These are phyloP conservation scores for Cheilosia pagana DNA, from an alignment of 2,888 invertebrate species.

Conservation along the genomic window DNA sequence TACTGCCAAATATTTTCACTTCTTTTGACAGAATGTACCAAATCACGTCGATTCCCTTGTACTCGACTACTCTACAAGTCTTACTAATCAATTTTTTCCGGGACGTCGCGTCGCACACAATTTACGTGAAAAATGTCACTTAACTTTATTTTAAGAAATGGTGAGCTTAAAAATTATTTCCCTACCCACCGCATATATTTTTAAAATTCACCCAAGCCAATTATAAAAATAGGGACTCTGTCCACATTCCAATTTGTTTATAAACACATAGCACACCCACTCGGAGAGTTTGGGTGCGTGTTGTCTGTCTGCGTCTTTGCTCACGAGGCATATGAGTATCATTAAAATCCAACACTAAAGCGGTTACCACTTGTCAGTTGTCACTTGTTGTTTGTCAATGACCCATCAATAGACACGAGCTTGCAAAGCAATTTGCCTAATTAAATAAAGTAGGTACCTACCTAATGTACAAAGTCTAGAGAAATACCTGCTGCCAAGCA, in stretches of 20 bases:
- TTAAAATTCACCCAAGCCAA: too few species aligned
- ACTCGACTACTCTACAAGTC: too few species aligned
- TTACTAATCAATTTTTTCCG: too few species aligned
- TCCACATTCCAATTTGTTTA: constrained; percentile 43
- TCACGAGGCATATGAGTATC: constrained; percentile 14
- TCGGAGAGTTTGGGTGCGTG: neutral
- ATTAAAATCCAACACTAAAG: constrained; percentile 1
- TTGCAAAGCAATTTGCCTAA: constrained; percentile 2
- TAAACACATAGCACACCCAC: constrained; percentile 61
- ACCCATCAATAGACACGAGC: constrained; percentile 13
- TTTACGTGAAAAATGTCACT: too few species aligned
- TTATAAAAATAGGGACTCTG: constrained; percentile 13
- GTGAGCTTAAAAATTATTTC: too few species aligned
- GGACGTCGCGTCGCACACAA: too few species aligned
- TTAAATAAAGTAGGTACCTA: constrained; percentile 10
- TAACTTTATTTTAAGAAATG: too few species aligned
- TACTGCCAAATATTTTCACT: too few species aligned
- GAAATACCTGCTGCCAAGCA: constrained; percentile 15
- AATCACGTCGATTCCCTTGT: too few species aligned
- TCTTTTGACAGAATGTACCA: too few species aligned
- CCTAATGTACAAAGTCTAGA: neutral
- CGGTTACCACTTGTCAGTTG: neutral
- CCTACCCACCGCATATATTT: too few species aligned
- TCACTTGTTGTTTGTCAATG: constrained; percentile 22
- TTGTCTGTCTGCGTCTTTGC: constrained; percentile 1